Base-by-base conservation (phyloP, 2,797 vertebrate genomes). In the Etheostoma nigrum region DNA sequence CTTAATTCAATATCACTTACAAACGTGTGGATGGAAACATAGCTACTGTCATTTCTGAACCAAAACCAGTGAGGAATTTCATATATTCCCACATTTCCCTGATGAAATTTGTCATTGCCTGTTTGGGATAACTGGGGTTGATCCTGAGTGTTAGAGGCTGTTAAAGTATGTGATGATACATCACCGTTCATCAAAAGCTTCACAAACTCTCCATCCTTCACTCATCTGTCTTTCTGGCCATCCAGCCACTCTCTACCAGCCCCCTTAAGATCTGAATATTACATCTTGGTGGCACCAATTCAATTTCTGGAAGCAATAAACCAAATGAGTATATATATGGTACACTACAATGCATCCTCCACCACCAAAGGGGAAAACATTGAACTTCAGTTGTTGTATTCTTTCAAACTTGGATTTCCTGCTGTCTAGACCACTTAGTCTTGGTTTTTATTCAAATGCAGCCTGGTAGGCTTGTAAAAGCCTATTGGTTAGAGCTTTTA, bases 381-480 rank as follows among this genome's bases (percentile, higher is more conserved):
- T 89, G 89, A 88, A 93, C 86, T 92, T 87, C 69, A 86, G 85
- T 78, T 85, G 81, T 92, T 87, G 85, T 92, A 83, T 89, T 92
- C 79, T 89, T 93, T 87, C 85, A 89, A 75, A 91, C 79, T 83
- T 90, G 87, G 87, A 92, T 91, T 94, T 93, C 93, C 93, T 92
- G 89, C 88, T 84, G 93, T 95, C 93, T 94, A 93, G 93, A 94
- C 92, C 86, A 87, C 85, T 93, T 86, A 79, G 84, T 85, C 80
- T 86, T 84, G 85, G 76, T 86, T 91, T 92, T 90, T 91, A 89
- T 90, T 86, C 78, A 53, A 89, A 88, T 86, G 81, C 82, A 88
- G 87, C 86, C 76, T 81, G 77, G 85, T 83, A 81, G 82, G 65
- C 92, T 92, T 91, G 89, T 94, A 93, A 94, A 94, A 89, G 84